Percentiles rank a stretch among this genome's conserved stretches.
Conservation (phyloP, 2,113 vertebrate genomes). For the Prochilodus magdalenae region DNA sequence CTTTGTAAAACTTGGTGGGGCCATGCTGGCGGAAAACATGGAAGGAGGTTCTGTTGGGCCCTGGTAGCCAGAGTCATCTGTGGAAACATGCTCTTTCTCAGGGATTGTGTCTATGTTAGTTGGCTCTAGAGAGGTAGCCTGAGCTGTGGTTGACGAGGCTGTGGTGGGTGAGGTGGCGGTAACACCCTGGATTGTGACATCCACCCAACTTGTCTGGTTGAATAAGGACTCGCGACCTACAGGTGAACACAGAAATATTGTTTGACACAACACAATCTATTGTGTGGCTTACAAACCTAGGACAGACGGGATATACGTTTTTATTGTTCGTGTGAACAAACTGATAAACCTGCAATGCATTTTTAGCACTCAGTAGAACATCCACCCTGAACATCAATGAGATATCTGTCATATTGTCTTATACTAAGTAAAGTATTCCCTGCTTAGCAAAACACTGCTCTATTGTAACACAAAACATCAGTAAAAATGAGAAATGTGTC, state of each 20-base stretch:
- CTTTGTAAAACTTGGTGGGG: constrained; percentile 60
- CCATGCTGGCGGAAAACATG: constrained; percentile 82
- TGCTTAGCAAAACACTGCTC: background rate
- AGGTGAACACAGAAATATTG: constrained; percentile 32
- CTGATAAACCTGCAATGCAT: background rate
- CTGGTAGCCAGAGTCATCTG: constrained; percentile 6
- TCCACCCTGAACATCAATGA: too few relatives aligned
- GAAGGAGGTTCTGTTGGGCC: constrained; percentile 59
- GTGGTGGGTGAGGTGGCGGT: constrained; percentile 50
- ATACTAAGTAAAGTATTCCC: background rate
- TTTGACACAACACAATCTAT: background rate
- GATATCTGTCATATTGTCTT: background rate
- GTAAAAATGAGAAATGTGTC: background rate
- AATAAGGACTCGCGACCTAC: constrained; percentile 64
- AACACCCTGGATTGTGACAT: constrained; percentile 62
- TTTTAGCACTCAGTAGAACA: too few relatives aligned
- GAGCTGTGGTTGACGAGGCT: constrained; percentile 46
- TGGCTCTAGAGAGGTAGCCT: constrained; percentile 17
- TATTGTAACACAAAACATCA: background rate
- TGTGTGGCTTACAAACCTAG: background rate
- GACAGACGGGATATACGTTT: background rate
- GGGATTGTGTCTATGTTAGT: constrained; percentile 36
- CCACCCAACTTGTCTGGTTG: constrained; percentile 72
- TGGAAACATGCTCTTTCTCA: constrained; percentile 39
- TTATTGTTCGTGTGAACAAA: background rate